These are phyloP conservation scores for Steinernema scapterisci DNA, from an alignment of 2,888 invertebrate genomes.

Conservation along the genomic window DNA sequence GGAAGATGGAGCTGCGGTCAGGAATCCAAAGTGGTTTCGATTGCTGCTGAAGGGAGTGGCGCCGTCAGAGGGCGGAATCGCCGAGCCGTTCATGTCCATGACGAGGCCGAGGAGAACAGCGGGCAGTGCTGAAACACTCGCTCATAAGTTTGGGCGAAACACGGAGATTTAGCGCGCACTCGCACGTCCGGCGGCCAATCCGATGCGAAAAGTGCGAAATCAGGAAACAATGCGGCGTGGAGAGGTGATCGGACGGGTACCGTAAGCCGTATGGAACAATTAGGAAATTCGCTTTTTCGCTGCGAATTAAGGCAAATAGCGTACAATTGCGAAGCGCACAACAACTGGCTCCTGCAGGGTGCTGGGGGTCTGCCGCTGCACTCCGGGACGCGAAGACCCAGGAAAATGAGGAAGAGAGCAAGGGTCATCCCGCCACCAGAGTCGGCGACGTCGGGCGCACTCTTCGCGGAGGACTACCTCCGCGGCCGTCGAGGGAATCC, in stretches of 20 bases:
- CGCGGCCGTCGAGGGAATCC: conserved; percentile 13
- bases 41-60: conserved; percentile 17
- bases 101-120: neutral
- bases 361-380: conserved; percentile 2
- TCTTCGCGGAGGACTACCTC: neutral
- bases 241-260: too few relatives aligned
- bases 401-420: neutral
- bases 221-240: too few relatives aligned
- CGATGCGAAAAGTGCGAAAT: too few relatives aligned
- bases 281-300: too few relatives aligned
- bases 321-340: neutral
- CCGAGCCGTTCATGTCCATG: neutral
- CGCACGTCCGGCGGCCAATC: too few relatives aligned
- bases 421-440: conserved; percentile 26
- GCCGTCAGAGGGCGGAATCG: neutral
- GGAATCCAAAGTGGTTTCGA: conserved; percentile 19
- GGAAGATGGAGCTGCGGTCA: neutral
- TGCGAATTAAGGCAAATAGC: too few relatives aligned
- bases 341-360: neutral
- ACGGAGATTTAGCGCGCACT: too few relatives aligned
- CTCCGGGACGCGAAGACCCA: conserved; percentile 18
- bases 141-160: too few relatives aligned
- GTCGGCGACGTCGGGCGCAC: neutral
- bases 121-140: conserved; percentile 21
- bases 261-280: too few relatives aligned